Base-by-base conservation (phyloP, 2,113 vertebrate genomes). In the Rutilus rutilus region DNA sequence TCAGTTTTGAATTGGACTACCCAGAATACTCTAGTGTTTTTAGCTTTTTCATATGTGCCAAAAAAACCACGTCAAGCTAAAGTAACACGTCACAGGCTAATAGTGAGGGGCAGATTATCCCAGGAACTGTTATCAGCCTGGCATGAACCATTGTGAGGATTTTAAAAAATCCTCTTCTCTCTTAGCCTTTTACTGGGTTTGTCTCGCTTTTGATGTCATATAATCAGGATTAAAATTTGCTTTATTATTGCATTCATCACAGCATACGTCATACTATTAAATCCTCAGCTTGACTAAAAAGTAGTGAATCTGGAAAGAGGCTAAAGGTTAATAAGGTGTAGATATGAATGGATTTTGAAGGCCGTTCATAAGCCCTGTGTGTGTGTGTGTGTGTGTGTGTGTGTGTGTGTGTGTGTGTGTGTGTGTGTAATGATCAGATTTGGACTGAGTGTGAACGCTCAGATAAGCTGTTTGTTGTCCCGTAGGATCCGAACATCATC, bases 31-130 rank as follows among this genome's bases (percentile, higher is more conserved):
- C 47, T 52, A 12, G 59, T 52, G 27, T 74, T 54, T 54, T 67
- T 78, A 33, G 30, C 47, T 73, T 47, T 74, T 85, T 78, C 76
- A 78, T 57, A 47, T n/a, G 84, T 39, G 30, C 75, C 84, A 69
- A 78, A 85, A 85, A 85, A 69, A 69, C 19, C 73, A 54, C 74
- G 19, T n/a, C 33, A 76, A 36, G 45, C 62, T 15, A 9, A 65
- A 33, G 27, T 50, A 69, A 21, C 36, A 57, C 75, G 75, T 85
- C 84, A 85, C 30, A 27, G 6, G 74, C 83, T 85, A 78, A 85
- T 78, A 79, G 47, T 42, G 39, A 79, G 33, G 15, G 50, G 23
- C 62, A 78, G 75, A 78, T 85, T 85, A 85, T 71, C 75, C 15
- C 45, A 23, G 17, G 59, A 65, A 73, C 74, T n/a, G 45, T 65